Conservation (phyloP, 1,140 invertebrate species). For the Eumeta japonica region DNA sequence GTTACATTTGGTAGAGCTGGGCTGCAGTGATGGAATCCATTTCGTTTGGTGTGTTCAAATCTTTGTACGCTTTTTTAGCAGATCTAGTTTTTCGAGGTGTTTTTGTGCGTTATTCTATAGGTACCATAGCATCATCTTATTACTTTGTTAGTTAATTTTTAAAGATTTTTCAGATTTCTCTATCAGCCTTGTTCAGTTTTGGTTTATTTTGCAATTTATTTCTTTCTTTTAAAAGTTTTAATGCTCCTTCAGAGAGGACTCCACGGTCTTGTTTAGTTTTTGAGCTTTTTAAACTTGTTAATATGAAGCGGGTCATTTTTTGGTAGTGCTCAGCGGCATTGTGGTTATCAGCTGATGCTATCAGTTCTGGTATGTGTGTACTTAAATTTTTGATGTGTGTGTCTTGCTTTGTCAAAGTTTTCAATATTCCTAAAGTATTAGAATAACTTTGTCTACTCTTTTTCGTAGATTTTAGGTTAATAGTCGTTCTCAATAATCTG, state of each 20-base stretch:
- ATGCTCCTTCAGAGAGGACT: constrained; percentile 14
- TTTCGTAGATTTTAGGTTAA: constrained; percentile 13
- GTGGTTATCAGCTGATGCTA: constrained; percentile 6
- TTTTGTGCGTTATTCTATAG: constrained; percentile 1
- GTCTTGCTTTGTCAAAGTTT: constrained; percentile 14
- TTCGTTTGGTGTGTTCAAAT: not conserved
- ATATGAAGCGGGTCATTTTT: constrained; percentile 12
- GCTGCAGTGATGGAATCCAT: constrained; percentile 2
- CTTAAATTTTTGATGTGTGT: constrained; percentile 13
- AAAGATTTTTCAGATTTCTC: constrained; percentile 13
- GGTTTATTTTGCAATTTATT: constrained; percentile 14
- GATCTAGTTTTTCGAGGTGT: constrained; percentile 3
- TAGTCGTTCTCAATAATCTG: constrained; percentile 18
- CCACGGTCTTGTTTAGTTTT: constrained; percentile 10
- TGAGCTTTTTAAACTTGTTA: constrained; percentile 13
- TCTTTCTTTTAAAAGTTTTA: constrained; percentile 20
- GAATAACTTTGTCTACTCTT: constrained; percentile 18
- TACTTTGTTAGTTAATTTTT: constrained; percentile 14
- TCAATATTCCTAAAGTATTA: constrained; percentile 10
- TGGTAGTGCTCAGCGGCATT: constrained; percentile 15
- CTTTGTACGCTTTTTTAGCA: constrained; percentile 4
- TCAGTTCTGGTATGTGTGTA: constrained; percentile 14
- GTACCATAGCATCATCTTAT: constrained; percentile 1
- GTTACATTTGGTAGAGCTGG: not conserved
- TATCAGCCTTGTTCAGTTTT: constrained; percentile 12